Evolutionary conservation across 2,888 invertebrate species (phyloP).

Genomic region (Synanthedon andrenaeformis): DNA sequence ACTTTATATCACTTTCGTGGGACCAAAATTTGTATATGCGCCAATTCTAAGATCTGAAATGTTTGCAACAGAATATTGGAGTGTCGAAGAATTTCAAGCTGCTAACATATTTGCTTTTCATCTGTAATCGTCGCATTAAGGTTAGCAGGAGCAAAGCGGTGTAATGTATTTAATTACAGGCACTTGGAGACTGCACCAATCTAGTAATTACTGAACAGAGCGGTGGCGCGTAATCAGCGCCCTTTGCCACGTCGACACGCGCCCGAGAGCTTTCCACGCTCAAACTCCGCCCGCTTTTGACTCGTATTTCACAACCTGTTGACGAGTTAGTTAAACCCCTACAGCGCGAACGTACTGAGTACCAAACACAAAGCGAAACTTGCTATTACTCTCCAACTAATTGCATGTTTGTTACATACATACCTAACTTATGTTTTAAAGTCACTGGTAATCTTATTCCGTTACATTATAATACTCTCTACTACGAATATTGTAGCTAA

Average conservation of each 20-base stretch:
- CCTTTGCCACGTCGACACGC: constrained; percentile 53
- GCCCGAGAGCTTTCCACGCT: constrained; percentile 43
- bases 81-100: no score
- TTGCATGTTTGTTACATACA: constrained; percentile 5
- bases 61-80: no score
- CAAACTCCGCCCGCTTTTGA: constrained; percentile 47
- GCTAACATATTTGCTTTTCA: no score
- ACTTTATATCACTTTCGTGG: no score
- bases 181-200: constrained; percentile 57
- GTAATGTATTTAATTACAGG: constrained; percentile 61
- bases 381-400: constrained; percentile 16
- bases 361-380: constrained; percentile 37
- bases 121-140: no score
- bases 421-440: constrained; percentile 3
- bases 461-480: background rate
- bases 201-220: constrained; percentile 61
- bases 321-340: constrained; percentile 54
- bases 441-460: background rate
- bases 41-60: no score
- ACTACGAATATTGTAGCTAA: background rate
- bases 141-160: constrained; percentile 22
- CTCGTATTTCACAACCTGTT: constrained; percentile 64
- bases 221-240: constrained; percentile 54
- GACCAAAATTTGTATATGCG: no score
- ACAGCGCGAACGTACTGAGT: constrained; percentile 27